Evolutionary conservation across 2,888 invertebrate genomes (phyloP).

Genomic region (Microchrysa polita): DNA sequence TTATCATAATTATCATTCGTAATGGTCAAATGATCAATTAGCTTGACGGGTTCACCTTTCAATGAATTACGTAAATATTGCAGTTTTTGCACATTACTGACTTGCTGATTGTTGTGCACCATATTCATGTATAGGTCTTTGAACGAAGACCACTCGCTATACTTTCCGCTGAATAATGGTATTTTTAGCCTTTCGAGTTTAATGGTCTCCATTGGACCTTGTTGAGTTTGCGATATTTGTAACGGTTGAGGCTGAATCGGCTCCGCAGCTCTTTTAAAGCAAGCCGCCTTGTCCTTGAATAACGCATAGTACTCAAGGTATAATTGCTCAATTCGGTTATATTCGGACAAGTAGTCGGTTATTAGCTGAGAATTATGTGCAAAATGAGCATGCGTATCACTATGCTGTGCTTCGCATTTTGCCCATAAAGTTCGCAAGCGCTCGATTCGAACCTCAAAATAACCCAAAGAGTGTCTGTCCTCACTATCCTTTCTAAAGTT

Average conservation of each 20-base stretch:
- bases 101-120: not conserved
- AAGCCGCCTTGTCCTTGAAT: not conserved
- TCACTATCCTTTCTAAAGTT: not conserved
- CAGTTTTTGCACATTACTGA: slow-evolving; percentile 2
- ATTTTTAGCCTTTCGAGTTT: not conserved
- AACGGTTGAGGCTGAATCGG: not conserved
- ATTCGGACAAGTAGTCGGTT: not conserved
- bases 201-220: not conserved
- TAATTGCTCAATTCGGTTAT: not conserved
- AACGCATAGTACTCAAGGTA: not conserved
- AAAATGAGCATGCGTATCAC: not conserved
- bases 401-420: not conserved
- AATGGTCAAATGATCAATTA: too few species aligned
- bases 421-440: not conserved
- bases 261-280: too few species aligned
- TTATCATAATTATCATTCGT: too few species aligned
- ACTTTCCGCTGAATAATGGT: not conserved
- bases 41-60: too few species aligned
- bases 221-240: not conserved
- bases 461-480: not conserved
- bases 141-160: too few species aligned
- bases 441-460: not conserved
- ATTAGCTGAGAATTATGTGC: not conserved
- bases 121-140: not conserved
- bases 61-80: slow-evolving; percentile 14